Conservation (phyloP, 2,888 invertebrate genomes). For the Nysson spinosus region DNA sequence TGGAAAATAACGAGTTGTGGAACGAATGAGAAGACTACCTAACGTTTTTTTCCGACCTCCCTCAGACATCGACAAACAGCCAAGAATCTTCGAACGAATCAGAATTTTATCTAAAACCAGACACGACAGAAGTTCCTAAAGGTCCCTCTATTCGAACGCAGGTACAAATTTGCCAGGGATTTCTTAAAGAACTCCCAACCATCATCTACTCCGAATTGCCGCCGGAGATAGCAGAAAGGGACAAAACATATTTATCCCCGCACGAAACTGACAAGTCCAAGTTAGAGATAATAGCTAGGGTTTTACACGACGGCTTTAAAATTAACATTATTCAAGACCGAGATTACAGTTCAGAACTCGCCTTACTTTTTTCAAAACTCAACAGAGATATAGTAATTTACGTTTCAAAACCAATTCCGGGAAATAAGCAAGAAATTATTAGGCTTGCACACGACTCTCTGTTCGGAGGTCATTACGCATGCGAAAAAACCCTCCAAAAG, state of each 20-base stretch:
- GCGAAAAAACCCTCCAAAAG: not conserved
- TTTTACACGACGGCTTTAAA: not conserved
- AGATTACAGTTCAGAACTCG: not conserved
- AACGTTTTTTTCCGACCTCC: too few relatives aligned
- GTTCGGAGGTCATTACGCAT: constrained; percentile 2
- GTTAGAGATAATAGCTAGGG: not conserved
- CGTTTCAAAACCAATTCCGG: not conserved
- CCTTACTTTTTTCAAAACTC: not conserved
- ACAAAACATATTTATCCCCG: too few relatives aligned
- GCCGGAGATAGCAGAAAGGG: not conserved
- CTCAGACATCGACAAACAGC: too few relatives aligned
- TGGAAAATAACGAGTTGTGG: too few relatives aligned
- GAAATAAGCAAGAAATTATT: not conserved
- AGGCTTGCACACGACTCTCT: not conserved
- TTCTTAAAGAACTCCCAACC: not conserved
- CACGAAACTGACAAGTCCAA: too few relatives aligned
- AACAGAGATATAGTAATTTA: not conserved
- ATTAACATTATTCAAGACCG: not conserved
- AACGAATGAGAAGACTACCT: too few relatives aligned
- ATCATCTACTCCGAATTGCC: not conserved
- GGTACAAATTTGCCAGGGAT: too few relatives aligned
- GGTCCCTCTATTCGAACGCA: too few relatives aligned
- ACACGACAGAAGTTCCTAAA: too few relatives aligned
- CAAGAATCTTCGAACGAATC: too few relatives aligned
- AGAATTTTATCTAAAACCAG: too few relatives aligned